These are phyloP conservation scores for Aurelia sp. DNA, from an alignment of 30 jellyfish, hydroid and myxozoan species.

Conservation along the genomic window DNA sequence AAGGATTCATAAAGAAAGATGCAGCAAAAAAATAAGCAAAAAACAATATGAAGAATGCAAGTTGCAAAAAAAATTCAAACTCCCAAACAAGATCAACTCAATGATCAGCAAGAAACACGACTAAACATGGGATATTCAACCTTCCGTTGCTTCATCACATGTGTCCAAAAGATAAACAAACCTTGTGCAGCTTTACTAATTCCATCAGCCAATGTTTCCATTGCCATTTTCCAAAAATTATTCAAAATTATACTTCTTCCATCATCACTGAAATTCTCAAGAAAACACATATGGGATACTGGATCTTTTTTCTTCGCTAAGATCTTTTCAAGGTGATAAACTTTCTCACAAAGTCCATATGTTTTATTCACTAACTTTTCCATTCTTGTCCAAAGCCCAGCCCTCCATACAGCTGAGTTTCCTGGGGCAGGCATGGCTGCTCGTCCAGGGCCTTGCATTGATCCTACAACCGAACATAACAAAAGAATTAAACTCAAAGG, in stretches of 20 bases:
- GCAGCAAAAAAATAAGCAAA: too few species aligned
- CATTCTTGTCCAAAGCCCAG: constrained; percentile 87
- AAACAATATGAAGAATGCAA: too few species aligned
- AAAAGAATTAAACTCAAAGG: too few species aligned
- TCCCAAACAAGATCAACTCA: too few species aligned
- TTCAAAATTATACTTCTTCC: constrained; percentile 74
- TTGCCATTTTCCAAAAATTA: constrained; percentile 73
- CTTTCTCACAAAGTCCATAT: constrained; percentile 65
- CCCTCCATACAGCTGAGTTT: constrained; percentile 80
- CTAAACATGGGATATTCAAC: too few species aligned
- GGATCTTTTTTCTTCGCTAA: constrained; percentile 92
- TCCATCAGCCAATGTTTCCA: constrained; percentile 61
- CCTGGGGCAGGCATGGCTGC: constrained; percentile 85
- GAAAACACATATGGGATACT: constrained; percentile 74
- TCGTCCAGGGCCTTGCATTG: constrained; percentile 76
- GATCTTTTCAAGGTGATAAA: constrained; percentile 77
- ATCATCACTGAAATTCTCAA: constrained; percentile 77
- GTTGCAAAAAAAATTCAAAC: too few species aligned
- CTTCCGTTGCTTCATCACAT: too few species aligned
- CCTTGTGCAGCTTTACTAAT: constrained; percentile 77
- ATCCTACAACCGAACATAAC: too few species aligned
- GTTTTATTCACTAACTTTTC: constrained; percentile 71
- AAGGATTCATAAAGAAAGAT: too few species aligned
- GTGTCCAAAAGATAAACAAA: background rate
- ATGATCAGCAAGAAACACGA: too few species aligned